Evolutionary conservation across 1,140 invertebrate genomes (phyloP).

Genomic region (Diabrotica virgifera): DNA sequence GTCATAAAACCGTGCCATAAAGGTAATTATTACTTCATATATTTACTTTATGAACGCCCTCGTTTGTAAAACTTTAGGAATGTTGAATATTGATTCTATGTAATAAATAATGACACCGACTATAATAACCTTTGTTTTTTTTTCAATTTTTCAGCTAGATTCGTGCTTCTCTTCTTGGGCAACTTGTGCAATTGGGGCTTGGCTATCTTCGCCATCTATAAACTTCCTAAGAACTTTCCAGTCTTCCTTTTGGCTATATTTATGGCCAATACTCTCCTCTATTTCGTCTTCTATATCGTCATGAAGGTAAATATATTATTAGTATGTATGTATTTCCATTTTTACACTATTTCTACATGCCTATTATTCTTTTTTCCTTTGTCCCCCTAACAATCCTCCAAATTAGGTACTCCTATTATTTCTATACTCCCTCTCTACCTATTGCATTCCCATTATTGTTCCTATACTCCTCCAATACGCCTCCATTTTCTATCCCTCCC

Average conservation of each 20-base stretch:
- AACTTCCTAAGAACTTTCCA: conserved; percentile 74
- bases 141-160: conserved; percentile 46
- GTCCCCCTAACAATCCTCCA: too few species aligned
- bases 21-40: conserved; percentile 23
- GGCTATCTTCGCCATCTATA: conserved; percentile 64
- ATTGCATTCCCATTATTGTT: too few species aligned
- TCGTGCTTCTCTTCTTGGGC: conserved; percentile 59
- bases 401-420: too few species aligned
- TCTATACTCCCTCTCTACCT: too few species aligned
- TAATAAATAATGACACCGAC: background rate
- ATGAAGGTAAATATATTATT: conserved; percentile 69
- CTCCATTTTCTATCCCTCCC: too few species aligned
- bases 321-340: too few species aligned
- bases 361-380: too few species aligned
- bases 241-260: conserved; percentile 78
- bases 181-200: conserved; percentile 75
- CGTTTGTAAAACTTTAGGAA: background rate
- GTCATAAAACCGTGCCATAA: conserved; percentile 56
- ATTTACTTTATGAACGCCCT: too few species aligned
- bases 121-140: too few species aligned
- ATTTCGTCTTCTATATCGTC: conserved; percentile 78
- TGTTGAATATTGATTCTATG: too few species aligned
- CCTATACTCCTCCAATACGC: too few species aligned
- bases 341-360: too few species aligned
- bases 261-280: conserved; percentile 80